A percentile compares a stretch with the other conserved stretches of the same genome.
Evolutionary conservation across 2,113 vertebrate genomes (phyloP).

Genomic region (Hipposideros armiger): DNA sequence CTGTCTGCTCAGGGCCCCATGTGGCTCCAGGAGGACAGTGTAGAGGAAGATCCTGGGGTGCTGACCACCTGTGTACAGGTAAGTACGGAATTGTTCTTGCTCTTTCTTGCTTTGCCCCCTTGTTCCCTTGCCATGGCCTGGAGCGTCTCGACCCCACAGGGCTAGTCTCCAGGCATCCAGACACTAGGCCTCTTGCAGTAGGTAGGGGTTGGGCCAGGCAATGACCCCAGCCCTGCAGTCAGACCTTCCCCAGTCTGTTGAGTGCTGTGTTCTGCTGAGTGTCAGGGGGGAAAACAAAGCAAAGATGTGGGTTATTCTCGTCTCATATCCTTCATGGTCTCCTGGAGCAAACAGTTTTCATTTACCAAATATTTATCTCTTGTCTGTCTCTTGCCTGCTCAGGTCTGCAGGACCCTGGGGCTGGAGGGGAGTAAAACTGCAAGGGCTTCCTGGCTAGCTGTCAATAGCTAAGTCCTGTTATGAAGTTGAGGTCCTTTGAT

Average conservation of each 20-base stretch:
- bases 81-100: not conserved
- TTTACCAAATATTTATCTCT: not conserved
- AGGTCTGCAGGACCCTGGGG: not conserved
- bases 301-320: not conserved
- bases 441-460: not conserved
- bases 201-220: not conserved
- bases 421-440: not conserved
- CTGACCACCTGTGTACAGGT: not conserved
- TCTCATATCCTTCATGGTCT: not conserved
- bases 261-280: not conserved
- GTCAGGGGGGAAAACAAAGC: not conserved
- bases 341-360: not conserved
- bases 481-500: not conserved
- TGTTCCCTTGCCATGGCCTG: not conserved
- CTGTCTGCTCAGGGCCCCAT: not conserved
- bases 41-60: not conserved
- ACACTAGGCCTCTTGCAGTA: not conserved
- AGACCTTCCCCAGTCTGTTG: not conserved
- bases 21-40: not conserved
- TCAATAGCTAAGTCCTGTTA: not conserved
- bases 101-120: not conserved
- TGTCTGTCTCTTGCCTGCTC: not conserved
- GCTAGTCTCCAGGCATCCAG: not conserved
- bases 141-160: not conserved
- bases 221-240: rapidly evolving